Evolutionary conservation across 2,797 vertebrate genomes (phyloP), one percentile per base, ranked within the genome.

Genomic region (Propithecus deckenii): DNA sequence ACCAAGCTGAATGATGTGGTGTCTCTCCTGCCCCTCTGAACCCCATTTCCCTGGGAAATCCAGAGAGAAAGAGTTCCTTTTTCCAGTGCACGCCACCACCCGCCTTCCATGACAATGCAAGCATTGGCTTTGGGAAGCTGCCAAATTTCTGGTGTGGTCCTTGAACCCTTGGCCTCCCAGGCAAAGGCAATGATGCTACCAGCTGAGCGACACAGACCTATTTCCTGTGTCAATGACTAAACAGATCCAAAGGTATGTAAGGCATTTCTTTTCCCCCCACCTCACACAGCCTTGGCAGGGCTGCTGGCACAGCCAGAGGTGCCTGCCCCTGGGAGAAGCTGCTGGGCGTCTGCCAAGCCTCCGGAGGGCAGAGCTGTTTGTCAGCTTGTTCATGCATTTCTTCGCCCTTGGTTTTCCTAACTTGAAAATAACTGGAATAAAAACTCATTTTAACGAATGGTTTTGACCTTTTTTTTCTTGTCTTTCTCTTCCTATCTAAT

Each of bases 91-190:
- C 0, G 2, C 23, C 3, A 1, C 79, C 13, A 46, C 35, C 74
- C 3, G 3, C 57, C 72, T 83, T 81, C 69, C 23, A 80, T 4
- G 72, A 89, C 71, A 91, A 22, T 85, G 96, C 48, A 76, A 71
- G 69, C 86, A 46, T 84, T 86, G 93, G 88, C 81, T 89, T 96
- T 96, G 98, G 98, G 94, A 96, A 89, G 93, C 52, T 93, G 96
- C 98, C 98, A 98, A 89, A 81, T 97, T 95, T 93, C 97, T 80
- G 92, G 84, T 95, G 96, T 98, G 98, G 97, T 87, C 97, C 96
- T 91, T 38, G 98, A 98, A 98, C 98, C 97, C 52, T 74, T 98
- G 98, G 97, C 98, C 97, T 93, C 15, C 0, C 7, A 89, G 85
- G 92, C 97, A 79, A 85, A 97, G 46, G 94, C 80, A 90, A 72